A percentile compares a stretch with the other conserved stretches of the same genome.
Evolutionary conservation across 2,113 vertebrate genomes (phyloP).

Genomic region (Pogona vitticeps): DNA sequence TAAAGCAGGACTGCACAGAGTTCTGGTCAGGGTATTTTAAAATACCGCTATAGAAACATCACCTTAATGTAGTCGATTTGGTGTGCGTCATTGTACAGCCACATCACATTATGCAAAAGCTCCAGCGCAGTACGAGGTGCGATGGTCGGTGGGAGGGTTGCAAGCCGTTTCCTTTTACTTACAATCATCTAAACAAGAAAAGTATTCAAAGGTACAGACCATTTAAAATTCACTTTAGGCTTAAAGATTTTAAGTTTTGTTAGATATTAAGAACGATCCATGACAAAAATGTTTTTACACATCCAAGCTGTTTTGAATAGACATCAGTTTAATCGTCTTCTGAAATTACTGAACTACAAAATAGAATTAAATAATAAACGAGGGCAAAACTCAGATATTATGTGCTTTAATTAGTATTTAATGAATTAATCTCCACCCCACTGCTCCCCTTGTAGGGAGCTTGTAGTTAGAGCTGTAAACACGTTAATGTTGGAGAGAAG

Average conservation of each 20-base stretch:
- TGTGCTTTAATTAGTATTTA: too few species aligned
- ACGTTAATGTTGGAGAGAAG: too few species aligned
- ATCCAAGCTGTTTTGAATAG: not conserved
- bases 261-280: not conserved
- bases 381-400: too few species aligned
- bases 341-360: not conserved
- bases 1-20: not conserved
- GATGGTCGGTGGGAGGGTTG: constrained; percentile 64
- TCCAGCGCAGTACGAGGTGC: constrained; percentile 65
- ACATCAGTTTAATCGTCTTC: not conserved
- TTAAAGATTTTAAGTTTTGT: not conserved
- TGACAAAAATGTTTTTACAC: not conserved
- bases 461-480: too few species aligned
- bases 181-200: constrained; percentile 61
- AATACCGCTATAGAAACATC: constrained; percentile 22
- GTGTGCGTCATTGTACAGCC: constrained; percentile 68
- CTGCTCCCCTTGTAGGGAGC: too few species aligned
- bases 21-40: not conserved
- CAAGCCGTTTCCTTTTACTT: constrained; percentile 66
- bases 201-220: not conserved
- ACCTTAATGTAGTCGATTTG: constrained; percentile 75
- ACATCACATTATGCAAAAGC: constrained; percentile 64
- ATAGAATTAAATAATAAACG: too few species aligned
- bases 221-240: not conserved
- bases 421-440: too few species aligned